Evolutionary conservation across 2,888 invertebrate genomes (phyloP), one percentile per base, ranked within the genome.

Genomic region (Zygothrica quintamaculata): DNA sequence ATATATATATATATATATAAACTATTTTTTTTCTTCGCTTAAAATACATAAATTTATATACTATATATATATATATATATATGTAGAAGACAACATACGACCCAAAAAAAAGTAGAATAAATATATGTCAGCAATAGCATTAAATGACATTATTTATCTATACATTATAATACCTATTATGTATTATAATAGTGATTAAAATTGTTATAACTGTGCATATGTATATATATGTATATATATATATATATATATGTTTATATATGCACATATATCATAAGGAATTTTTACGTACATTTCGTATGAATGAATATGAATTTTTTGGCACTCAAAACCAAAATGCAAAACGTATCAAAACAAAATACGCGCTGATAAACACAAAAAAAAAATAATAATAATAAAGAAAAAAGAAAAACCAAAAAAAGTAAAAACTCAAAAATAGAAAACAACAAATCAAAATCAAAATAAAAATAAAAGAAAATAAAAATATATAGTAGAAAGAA

Each of bases 281-380:
- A 39, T 58, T 18, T 58, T 56, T 48, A 43, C 59, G 72, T 55
- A 65, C 47, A 61, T 72, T 66, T 71, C 25, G 74, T 71, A 73
- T 73, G 73, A 73, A 73, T 73, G 73, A 73, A 74, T 73, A 62
- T 71, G 62, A 73, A 62, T 55, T 55, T n/a, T 50, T 73, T 71
- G 70, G 67, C 70, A 73, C 34, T 34, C n/a, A 25, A 18, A 31
- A 44, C 29, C 46, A 31, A 72, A 59, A 52, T 57, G 42, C 60
- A 56, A 64, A 58, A 47, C 47, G 31, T 53, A 74, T 31, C 64
- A 69, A 65, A 69, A 60, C 59, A 72, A 72, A 66, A 60, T 53
- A 52, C 55, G 59, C 55, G 59, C 31, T 36, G 69, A 72, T 72
- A 69, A 68, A 61, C 36, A 42, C 15, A 9, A 36, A 7, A 36